Evolutionary conservation across 2,113 vertebrate genomes (phyloP).

Genomic region (Alligator mississippiensis): DNA sequence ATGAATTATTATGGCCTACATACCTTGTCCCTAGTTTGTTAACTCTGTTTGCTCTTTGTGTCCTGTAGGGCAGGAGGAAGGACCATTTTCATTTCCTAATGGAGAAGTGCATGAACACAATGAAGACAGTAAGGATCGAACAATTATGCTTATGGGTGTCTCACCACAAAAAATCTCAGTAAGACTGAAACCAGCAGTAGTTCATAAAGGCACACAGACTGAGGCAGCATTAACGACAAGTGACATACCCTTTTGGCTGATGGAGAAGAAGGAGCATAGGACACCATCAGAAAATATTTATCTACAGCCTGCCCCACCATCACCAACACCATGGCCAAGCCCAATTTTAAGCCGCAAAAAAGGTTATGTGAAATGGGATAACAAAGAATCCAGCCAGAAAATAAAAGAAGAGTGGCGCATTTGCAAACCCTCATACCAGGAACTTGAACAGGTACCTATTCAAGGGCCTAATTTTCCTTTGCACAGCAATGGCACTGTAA

Average conservation of each 20-base stretch:
- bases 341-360: slow-evolving; percentile 87
- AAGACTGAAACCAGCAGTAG: slow-evolving; percentile 75
- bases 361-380: slow-evolving; percentile 94
- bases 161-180: slow-evolving; percentile 81
- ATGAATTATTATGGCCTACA: not conserved
- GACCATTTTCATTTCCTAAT: slow-evolving; percentile 82
- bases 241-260: not conserved
- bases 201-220: slow-evolving; percentile 90
- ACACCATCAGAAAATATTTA: slow-evolving; percentile 63
- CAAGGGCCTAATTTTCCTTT: not conserved
- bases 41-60: not conserved
- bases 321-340: slow-evolving; percentile 83
- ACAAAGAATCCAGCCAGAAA: slow-evolving; percentile 86
- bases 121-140: slow-evolving; percentile 85
- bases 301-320: slow-evolving; percentile 69
- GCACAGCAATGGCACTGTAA: not conserved
- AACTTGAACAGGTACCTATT: slow-evolving; percentile 85
- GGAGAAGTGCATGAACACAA: slow-evolving; percentile 78
- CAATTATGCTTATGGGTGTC: slow-evolving; percentile 85
- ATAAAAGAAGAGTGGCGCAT: slow-evolving; percentile 81
- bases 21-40: not conserved
- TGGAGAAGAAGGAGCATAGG: slow-evolving; percentile 57
- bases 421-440: slow-evolving; percentile 83
- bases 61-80: slow-evolving; percentile 85
- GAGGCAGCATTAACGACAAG: slow-evolving; percentile 66